Evolutionary conservation across 2,797 vertebrate genomes (phyloP), one percentile per base, ranked within the genome.

Genomic region (Leptoclinus maculatus): DNA sequence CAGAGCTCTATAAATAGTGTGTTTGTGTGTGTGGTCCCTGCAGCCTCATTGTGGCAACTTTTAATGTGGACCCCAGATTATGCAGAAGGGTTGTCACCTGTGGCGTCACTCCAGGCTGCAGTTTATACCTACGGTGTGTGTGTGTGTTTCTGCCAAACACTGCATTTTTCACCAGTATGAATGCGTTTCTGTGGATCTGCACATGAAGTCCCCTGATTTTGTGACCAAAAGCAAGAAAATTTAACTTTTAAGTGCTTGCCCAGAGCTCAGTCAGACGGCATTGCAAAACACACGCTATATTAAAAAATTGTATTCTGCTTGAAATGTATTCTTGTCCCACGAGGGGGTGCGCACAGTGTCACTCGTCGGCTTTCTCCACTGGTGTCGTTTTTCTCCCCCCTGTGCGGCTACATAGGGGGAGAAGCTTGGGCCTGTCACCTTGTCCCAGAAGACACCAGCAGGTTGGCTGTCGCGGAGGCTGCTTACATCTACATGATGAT

Each of bases 1-100:
- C 91, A 71, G 83, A 92, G 90, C 86, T 90, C 93, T 95, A 94
- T 94, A 94, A 96, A 96, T 95, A 94, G 90, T 83, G 76, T 85
- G 27, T 51, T 21, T 36, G 43, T 16, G 54, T 66, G 74, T 66
- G 54, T 76, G 80, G 88, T 95, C 92, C 91, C 92, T 91, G 86
- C 86, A 92, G 92, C 88, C 89, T 95, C 90, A 90, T 94, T 93
- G 84, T 93, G 84, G 90, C 84, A 91, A 88, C 89, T 90, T 92
- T 8, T 68, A 84, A 90, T 92, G 88, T 87, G 88, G 10, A 45
- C 88, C 86, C 91, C 89, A 95, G 95, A 96, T 96, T 95, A 95
- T 83, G 86, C 92, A 89, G 90, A 92, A 90, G 86, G 91, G 92
- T 94, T 95, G 96, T 88, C 91, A 94, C 93, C 86, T 92, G 92